A percentile compares a stretch with the other conserved stretches of the same genome.
Evolutionary conservation across 2,888 invertebrate species (phyloP).

Genomic region (Tridacna crocea): DNA sequence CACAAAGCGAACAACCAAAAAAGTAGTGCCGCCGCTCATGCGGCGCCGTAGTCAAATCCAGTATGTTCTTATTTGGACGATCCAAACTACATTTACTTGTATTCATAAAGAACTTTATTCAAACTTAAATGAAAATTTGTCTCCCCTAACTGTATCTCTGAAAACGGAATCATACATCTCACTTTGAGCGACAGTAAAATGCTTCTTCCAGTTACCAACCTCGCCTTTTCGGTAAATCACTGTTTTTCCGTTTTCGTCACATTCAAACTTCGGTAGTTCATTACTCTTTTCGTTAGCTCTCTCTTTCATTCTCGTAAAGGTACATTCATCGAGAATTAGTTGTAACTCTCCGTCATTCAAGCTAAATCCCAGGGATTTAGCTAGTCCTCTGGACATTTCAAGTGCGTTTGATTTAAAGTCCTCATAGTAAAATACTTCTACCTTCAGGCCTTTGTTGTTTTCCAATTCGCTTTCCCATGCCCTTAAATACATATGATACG

Average conservation of each 20-base stretch:
- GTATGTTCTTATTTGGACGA: no score
- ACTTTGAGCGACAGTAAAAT: constrained; percentile 3
- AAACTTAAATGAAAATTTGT: background rate
- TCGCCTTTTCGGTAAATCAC: background rate
- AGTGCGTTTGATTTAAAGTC: background rate
- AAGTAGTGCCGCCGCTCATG: no score
- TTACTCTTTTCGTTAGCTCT: background rate
- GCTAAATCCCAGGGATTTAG: background rate
- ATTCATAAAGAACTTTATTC: no score
- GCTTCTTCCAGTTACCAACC: background rate
- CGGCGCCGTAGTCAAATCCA: no score
- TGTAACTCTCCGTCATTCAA: background rate
- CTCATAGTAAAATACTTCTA: background rate
- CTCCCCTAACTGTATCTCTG: background rate
- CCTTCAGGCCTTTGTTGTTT: background rate
- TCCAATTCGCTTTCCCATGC: background rate
- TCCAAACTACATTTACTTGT: no score
- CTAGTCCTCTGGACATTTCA: background rate
- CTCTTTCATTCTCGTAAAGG: background rate
- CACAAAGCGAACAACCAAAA: no score
- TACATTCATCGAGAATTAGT: background rate
- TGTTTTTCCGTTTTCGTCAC: background rate
- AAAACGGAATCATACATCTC: background rate
- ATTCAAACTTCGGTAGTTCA: background rate
- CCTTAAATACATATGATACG: background rate